A percentile compares a stretch with the other conserved stretches of the same genome.
These are phyloP conservation scores for Habroteleia sp. DNA, from an alignment of 2,888 invertebrate species.

Conservation along the genomic window DNA sequence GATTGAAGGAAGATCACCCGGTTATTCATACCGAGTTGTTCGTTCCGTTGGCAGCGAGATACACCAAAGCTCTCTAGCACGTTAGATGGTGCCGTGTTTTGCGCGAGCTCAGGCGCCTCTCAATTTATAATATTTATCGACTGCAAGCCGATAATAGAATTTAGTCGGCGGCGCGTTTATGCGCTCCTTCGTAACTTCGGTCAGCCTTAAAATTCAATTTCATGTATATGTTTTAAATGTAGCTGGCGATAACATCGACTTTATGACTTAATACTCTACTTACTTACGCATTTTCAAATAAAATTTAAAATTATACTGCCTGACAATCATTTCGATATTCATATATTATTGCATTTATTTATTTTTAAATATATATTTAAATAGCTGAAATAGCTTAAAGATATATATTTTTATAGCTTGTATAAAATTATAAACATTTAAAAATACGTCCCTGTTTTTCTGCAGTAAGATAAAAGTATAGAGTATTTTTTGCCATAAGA, in stretches of 20 bases:
- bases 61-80: conserved; percentile 26
- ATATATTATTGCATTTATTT: no score
- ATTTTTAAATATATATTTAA: no score
- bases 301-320: no score
- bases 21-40: conserved; percentile 39
- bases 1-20: conserved; percentile 51
- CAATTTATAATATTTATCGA: conserved; percentile 80
- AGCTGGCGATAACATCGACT: conserved; percentile 11
- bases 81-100: conserved; percentile 37
- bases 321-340: no score
- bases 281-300: no score
- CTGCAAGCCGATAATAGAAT: conserved; percentile 78
- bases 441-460: no score
- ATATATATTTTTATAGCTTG: conserved; percentile 6
- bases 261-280: no score
- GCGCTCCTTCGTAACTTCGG: conserved; percentile 44
- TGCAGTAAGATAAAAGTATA: no score
- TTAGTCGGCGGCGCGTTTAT: conserved; percentile 66
- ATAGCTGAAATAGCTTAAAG: no score
- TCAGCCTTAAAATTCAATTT: conserved; percentile 58
- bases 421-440: no score
- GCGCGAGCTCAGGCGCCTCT: conserved; percentile 47
- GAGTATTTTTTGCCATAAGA: conserved; percentile 28
- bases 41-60: conserved; percentile 22
- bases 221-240: conserved; percentile 38